phyloP scores from a whole-genome alignment of 2,797 vertebrate species.

The Chloroceryle inda region DNA sequence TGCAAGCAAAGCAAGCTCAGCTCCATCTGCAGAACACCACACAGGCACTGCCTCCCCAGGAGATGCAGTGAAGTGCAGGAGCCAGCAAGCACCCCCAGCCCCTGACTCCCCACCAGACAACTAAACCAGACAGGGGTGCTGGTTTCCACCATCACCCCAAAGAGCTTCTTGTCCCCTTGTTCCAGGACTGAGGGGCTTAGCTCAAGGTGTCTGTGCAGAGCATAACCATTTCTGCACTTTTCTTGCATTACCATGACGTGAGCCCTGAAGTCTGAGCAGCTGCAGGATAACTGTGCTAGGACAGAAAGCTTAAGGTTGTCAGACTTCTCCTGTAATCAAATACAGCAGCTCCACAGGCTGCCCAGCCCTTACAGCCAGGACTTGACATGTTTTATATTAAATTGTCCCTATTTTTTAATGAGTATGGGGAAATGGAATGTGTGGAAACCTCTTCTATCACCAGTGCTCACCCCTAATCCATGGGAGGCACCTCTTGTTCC shows the following conservation, averaged over 20 bases:
- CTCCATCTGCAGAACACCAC: background rate
- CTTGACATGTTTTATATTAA: background rate
- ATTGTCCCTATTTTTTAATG: background rate
- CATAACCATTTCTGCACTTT: background rate
- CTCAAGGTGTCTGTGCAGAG: fast-evolving
- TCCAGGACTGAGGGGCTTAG: background rate
- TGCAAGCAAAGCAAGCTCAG: background rate
- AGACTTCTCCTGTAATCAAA: conserved; percentile 57
- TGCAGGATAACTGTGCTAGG: background rate
- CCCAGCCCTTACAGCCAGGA: background rate
- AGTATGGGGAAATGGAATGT: background rate
- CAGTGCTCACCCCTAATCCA: background rate
- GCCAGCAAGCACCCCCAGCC: background rate
- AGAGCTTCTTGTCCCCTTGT: background rate
- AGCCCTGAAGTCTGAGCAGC: background rate
- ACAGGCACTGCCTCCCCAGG: background rate
- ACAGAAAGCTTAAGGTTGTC: conserved; percentile 54
- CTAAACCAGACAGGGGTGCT: fast-evolving
- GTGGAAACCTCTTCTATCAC: background rate
- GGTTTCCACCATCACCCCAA: background rate
- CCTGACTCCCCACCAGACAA: background rate
- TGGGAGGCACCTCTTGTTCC: background rate
- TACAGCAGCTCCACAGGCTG: background rate
- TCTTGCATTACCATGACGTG: background rate
- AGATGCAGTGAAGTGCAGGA: background rate